Conservation (phyloP, 30 jellyfish, hydroid and myxozoan species). For the Cassiopea andromeda region DNA sequence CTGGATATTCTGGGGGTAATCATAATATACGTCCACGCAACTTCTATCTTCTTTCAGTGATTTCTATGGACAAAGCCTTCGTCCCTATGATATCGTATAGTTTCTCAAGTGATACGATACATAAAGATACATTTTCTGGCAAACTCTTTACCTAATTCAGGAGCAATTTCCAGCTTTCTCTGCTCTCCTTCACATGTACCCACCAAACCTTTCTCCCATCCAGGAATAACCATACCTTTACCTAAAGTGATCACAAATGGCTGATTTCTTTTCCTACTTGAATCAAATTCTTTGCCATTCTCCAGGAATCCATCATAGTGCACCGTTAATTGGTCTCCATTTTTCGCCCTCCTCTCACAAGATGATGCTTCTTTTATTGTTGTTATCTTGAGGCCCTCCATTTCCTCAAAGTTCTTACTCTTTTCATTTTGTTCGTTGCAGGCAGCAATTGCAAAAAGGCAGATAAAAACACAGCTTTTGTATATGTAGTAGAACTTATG, state of each 20-base stretch:
- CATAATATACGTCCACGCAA: too few species aligned
- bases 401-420: background rate
- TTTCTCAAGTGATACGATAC: too few species aligned
- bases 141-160: slow-evolving; percentile 79
- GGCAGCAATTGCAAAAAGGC: background rate
- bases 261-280: slow-evolving; percentile 81
- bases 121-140: background rate
- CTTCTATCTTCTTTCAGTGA: too few species aligned
- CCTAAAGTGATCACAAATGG: slow-evolving; percentile 91
- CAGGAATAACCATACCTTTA: slow-evolving; percentile 85
- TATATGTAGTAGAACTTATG: background rate
- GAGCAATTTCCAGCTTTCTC: slow-evolving; percentile 80
- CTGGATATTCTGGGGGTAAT: too few species aligned
- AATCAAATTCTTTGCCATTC: slow-evolving; percentile 82
- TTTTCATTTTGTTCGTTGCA: background rate
- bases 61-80: too few species aligned
- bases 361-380: slow-evolving; percentile 51
- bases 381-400: slow-evolving; percentile 37
- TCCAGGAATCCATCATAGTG: slow-evolving; percentile 84
- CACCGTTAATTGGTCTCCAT: slow-evolving; percentile 79
- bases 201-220: slow-evolving; percentile 94
- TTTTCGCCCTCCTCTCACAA: slow-evolving; percentile 68
- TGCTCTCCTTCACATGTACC: slow-evolving; percentile 97
- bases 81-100: too few species aligned
- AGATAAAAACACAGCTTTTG: background rate